Conservation (phyloP, 1,140 invertebrate species). For the Galleria mellonella region DNA sequence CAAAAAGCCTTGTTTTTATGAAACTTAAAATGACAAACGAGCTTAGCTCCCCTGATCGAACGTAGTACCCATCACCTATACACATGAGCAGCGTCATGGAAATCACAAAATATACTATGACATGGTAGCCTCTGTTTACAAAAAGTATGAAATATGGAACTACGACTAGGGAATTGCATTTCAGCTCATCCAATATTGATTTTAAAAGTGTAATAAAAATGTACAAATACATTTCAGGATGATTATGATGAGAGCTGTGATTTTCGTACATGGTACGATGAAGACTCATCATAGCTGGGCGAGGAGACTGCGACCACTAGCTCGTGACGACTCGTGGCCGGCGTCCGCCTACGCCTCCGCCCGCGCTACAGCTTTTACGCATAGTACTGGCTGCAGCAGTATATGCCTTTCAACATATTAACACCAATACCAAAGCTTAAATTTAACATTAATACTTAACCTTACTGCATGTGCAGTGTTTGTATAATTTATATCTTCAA, state of each 20-base stretch:
- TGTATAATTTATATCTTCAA: constrained; percentile 6
- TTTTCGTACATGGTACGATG: constrained; percentile 61
- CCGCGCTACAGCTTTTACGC: constrained; percentile 11
- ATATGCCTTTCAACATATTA: constrained; percentile 34
- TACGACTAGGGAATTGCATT: too few relatives aligned
- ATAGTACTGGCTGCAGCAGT: constrained; percentile 11
- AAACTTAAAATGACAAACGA: too few relatives aligned
- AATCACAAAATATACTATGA: too few relatives aligned
- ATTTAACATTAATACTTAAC: constrained; percentile 33
- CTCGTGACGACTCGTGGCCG: constrained; percentile 12
- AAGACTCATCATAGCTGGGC: constrained; percentile 60
- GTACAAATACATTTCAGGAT: constrained; percentile 30
- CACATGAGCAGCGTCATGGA: too few relatives aligned
- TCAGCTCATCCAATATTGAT: too few relatives aligned
- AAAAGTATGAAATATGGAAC: too few relatives aligned
- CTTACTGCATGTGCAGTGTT: constrained; percentile 22
- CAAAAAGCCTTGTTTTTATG: too few relatives aligned
- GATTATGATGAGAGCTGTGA: constrained; percentile 62
- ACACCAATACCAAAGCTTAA: constrained; percentile 66
- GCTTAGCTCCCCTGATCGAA: too few relatives aligned
- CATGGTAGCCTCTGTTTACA: too few relatives aligned
- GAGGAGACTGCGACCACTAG: constrained; percentile 14
- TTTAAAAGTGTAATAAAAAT: too few relatives aligned
- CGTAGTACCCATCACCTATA: too few relatives aligned
- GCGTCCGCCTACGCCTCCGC: background rate